These are phyloP conservation scores for Bombus ignitus DNA, from an alignment of 1,140 invertebrate genomes.

Conservation along the genomic window DNA sequence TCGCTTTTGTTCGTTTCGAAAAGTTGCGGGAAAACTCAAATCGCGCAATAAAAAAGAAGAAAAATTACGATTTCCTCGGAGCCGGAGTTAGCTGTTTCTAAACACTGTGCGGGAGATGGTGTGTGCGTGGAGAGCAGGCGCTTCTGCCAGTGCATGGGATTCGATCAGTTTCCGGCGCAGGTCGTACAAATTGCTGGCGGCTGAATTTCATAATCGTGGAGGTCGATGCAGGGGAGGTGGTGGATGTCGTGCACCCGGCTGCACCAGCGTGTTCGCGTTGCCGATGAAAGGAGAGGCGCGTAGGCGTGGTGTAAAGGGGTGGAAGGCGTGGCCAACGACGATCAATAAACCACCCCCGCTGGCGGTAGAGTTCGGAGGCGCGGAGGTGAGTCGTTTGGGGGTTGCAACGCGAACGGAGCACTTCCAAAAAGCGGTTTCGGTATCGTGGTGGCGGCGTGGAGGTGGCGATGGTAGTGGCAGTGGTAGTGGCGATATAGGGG, in stretches of 20 bases:
- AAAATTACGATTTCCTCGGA: no score
- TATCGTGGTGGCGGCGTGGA: not conserved
- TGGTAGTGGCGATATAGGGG: not conserved
- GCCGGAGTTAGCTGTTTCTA: no score
- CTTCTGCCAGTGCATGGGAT: not conserved
- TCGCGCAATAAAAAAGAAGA: no score
- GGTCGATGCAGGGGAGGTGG: constrained; percentile 61
- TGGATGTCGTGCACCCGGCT: constrained; percentile 41
- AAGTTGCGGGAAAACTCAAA: no score
- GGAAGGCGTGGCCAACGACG: constrained; percentile 75
- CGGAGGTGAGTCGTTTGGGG: constrained; percentile 13
- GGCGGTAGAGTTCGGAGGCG: constrained; percentile 2
- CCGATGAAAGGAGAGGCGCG: constrained; percentile 30
- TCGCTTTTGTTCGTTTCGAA: no score
- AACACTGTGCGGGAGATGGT: no score
- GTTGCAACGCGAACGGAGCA: constrained; percentile 53
- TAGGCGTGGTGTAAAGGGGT: constrained; percentile 76
- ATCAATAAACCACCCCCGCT: constrained; percentile 79
- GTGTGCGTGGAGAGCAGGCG: not conserved
- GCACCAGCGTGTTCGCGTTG: constrained; percentile 46
- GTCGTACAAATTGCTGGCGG: constrained; percentile 50
- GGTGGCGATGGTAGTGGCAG: constrained; percentile 5
- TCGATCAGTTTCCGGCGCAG: constrained; percentile 22
- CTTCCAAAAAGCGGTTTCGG: constrained; percentile 69
- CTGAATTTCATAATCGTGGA: constrained; percentile 59